Percentiles rank a stretch among this genome's conserved stretches.
Conservation (phyloP, 2,113 vertebrate species). For the Aegithalos caudatus region DNA sequence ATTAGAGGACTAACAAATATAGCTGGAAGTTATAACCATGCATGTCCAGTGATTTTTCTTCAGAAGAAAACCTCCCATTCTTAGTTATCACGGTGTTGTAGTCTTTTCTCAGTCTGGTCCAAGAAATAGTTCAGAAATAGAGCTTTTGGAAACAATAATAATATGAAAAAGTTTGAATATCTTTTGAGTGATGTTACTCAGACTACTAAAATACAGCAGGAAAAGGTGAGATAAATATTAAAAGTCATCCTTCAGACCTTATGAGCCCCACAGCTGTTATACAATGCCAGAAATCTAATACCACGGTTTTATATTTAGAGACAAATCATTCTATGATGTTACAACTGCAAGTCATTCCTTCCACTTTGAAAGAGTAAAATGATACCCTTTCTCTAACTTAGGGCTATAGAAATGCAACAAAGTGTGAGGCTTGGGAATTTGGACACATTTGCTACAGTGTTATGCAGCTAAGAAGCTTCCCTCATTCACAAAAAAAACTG, state of each 20-base stretch:
- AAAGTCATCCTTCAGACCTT: neutral
- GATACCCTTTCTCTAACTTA: neutral
- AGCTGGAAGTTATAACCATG: neutral
- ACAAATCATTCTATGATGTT: neutral
- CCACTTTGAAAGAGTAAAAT: neutral
- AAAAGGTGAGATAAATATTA: neutral
- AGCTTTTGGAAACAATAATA: neutral
- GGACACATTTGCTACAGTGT: neutral
- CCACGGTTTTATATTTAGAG: neutral
- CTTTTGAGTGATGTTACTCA: neutral
- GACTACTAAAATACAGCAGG: neutral
- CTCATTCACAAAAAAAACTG: neutral
- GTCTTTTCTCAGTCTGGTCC: neutral
- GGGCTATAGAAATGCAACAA: neutral
- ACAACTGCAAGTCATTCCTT: neutral
- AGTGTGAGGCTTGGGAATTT: neutral
- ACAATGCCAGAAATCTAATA: neutral
- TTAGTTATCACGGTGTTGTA: neutral
- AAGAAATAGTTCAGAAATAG: neutral
- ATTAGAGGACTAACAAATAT: neutral
- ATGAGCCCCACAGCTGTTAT: neutral
- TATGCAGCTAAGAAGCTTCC: neutral
- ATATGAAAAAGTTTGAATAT: neutral
- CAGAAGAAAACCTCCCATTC: neutral
- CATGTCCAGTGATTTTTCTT: neutral